Evolutionary conservation across 2,113 vertebrate genomes (phyloP), one percentile per base, ranked within the genome.

Genomic region (Promerops cafer): DNA sequence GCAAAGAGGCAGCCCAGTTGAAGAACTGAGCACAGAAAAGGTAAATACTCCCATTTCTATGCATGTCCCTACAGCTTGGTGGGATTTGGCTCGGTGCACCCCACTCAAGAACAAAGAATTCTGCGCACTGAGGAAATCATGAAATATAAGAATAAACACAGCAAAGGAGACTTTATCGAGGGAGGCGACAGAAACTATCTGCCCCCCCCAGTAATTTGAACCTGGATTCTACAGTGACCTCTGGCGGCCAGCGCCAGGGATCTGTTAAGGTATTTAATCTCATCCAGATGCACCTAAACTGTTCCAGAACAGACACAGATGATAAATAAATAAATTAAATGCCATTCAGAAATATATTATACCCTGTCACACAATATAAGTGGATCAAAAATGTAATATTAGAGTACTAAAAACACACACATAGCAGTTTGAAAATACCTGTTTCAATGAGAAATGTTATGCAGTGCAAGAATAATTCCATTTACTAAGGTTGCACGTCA

Each of bases 211-310:
- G 78, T 15, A 65, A 94, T 95, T 96, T 97, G 96, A 98, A 97
- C 97, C 97, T 97, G 98, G 97, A 97, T 98, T 98, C 97, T 97
- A 66, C 97, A 97, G 97, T 98, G 98, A 98, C 98, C 98, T 98
- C 98, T 98, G 97, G 97, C 60, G 98, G 98, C 96, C 96, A 96
- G 94, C 33, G 26, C 14, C 44, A 60, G 40, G 79, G 94, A 93
- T 94, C 93, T 94, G 76, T 85, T 95, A 87, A 96, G 93, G 86
- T 75, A 95, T 97, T 97, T 94, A 89, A 94, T 91, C 87, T 87
- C 92, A 89, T 87, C 93, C 92, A 95, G 96, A 91, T 94, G 40
- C 11, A 77, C 59, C 93, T 64, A n/a, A 84, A 79, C 90, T 27
- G 78, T 69, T 96, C 71, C 50, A 33, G 28, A 66, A 79, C 18